These are phyloP conservation scores for Oxycera nigricornis DNA, from an alignment of 2,888 invertebrate genomes.

Conservation along the genomic window DNA sequence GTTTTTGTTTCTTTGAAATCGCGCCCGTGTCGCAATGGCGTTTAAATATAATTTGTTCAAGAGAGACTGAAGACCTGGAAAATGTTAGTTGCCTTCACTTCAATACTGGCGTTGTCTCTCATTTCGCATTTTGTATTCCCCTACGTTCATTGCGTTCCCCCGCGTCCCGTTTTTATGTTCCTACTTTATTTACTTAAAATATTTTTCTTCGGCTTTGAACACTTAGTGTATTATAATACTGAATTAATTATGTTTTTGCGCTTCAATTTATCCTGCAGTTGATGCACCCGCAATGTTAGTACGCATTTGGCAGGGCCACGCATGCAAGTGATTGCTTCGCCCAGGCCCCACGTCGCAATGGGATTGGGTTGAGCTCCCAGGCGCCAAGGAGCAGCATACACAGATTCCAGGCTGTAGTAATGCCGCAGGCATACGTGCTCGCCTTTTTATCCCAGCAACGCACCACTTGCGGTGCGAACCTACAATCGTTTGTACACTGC, in stretches of 20 bases:
- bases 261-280: no score
- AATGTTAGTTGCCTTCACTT: background rate
- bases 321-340: no score
- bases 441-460: no score
- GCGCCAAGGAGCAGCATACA: no score
- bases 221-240: slow-evolving; percentile 15
- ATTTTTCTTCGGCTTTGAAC: slow-evolving; percentile 17
- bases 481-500: no score
- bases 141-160: background rate
- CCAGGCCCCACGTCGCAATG: no score
- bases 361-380: no score
- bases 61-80: background rate
- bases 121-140: background rate
- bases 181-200: background rate
- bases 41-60: background rate
- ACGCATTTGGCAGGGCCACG: no score
- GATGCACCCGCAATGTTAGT: no score
- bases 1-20: background rate
- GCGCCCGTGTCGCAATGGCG: background rate
- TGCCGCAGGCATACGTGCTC: no score
- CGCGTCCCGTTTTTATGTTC: background rate
- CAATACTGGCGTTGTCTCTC: background rate
- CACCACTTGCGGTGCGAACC: no score
- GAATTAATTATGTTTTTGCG: background rate
- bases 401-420: no score